Conservation (phyloP, 2,113 vertebrate genomes). For the Festucalex cinctus region DNA sequence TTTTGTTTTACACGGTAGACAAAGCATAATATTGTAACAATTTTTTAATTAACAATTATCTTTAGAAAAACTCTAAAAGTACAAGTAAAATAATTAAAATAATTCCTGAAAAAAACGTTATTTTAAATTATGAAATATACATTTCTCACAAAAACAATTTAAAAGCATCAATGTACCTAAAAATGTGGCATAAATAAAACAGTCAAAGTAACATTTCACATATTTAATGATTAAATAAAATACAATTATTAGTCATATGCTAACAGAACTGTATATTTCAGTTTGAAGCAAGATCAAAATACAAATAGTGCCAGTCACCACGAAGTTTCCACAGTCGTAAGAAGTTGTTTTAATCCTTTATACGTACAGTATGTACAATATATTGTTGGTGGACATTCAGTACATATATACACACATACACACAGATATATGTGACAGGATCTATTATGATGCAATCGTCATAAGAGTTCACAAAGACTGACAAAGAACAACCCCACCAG, state of each 20-base stretch:
- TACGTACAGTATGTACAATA: conserved; percentile 57
- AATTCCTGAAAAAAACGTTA: no score
- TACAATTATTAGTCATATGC: neutral
- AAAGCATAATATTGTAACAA: no score
- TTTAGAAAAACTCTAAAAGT: no score
- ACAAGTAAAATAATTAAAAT: no score
- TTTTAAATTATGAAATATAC: no score
- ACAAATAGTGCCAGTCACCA: neutral
- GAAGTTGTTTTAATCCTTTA: conserved; percentile 41
- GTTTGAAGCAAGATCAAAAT: neutral
- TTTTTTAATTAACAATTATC: no score
- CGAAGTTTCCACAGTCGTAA: neutral
- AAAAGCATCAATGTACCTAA: no score
- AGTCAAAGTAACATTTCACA: neutral
- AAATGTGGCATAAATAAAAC: no score
- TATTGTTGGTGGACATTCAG: conserved; percentile 35
- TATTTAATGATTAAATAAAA: neutral
- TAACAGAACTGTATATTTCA: neutral
- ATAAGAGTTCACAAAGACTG: conserved; percentile 10
- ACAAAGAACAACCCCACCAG: conserved; percentile 10
- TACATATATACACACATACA: conserved; percentile 37
- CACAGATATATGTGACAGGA: conserved; percentile 32
- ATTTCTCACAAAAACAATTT: no score
- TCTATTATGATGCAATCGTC: neutral
- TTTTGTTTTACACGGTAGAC: no score